Percentiles rank a stretch among this genome's conserved stretches.
Evolutionary conservation across 2,797 vertebrate genomes (phyloP).

Genomic region (Falco rusticolus): DNA sequence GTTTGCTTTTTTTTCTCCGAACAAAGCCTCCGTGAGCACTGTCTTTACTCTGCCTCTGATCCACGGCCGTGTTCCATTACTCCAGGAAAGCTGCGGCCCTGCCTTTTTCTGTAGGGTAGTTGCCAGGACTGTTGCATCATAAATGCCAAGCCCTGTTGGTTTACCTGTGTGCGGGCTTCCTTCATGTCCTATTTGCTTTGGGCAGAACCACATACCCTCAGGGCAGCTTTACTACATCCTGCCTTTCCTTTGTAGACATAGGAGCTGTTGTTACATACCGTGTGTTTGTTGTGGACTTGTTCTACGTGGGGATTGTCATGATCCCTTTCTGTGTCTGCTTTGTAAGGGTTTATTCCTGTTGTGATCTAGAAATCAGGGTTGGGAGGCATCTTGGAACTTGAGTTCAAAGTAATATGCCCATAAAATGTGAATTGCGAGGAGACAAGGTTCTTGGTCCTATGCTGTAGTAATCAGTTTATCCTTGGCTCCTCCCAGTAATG

Average conservation of each 20-base stretch:
- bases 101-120: neutral
- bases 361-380: neutral
- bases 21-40: neutral
- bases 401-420: neutral
- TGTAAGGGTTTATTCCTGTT: neutral
- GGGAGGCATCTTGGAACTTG: neutral
- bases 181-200: neutral
- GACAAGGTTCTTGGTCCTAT: neutral
- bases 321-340: neutral
- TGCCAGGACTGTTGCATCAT: constrained; percentile 22
- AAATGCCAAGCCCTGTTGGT: neutral
- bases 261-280: neutral
- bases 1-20: neutral
- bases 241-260: neutral
- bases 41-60: accelerated
- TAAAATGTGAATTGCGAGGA: neutral
- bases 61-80: accelerated
- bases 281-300: accelerated
- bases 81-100: neutral
- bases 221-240: neutral
- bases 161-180: neutral
- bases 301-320: accelerated
- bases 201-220: neutral
- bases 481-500: neutral
- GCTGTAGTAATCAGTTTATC: neutral